Evolutionary conservation across 2,797 vertebrate genomes (phyloP).

Genomic region (Ctenopoma kingsleyae): DNA sequence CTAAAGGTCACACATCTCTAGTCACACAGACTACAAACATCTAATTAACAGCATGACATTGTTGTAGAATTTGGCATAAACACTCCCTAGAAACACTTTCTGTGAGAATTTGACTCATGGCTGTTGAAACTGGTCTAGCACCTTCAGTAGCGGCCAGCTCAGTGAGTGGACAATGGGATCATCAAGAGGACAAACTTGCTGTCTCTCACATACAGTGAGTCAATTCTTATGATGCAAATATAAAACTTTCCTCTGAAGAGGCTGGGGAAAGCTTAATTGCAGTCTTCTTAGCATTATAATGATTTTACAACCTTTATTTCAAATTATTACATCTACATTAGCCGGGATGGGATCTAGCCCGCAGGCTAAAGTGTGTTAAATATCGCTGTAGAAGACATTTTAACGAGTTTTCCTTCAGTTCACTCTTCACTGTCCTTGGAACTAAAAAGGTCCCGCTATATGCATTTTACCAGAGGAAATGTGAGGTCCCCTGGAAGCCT

Average conservation of each 20-base stretch:
- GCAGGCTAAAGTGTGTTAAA: constrained; percentile 74
- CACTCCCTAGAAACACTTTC: constrained; percentile 36
- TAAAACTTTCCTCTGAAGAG: constrained; percentile 44
- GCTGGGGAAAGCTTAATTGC: constrained; percentile 49
- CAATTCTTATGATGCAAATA: constrained; percentile 41
- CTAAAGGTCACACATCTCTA: constrained; percentile 42
- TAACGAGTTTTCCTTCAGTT: constrained; percentile 64
- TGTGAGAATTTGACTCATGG: constrained; percentile 55
- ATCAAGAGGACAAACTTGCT: constrained; percentile 36
- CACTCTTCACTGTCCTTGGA: constrained; percentile 78
- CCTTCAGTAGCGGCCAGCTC: constrained; percentile 22
- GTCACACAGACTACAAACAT: constrained; percentile 39
- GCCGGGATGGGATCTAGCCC: constrained; percentile 59
- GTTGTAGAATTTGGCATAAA: constrained; percentile 29
- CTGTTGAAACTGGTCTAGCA: constrained; percentile 47
- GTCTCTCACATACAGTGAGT: constrained; percentile 39
- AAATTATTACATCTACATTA: constrained; percentile 73
- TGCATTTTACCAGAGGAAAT: constrained; percentile 66
- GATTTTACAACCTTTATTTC: constrained; percentile 73
- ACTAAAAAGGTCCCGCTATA: constrained; percentile 64
- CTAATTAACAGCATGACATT: constrained; percentile 52
- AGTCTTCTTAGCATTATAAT: constrained; percentile 55
- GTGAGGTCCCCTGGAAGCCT: constrained; percentile 50
- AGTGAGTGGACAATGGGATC: constrained; percentile 25
- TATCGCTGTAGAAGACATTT: constrained; percentile 74